Evolutionary conservation across 2,888 invertebrate species (phyloP).

Genomic region (Netelia virgata): DNA sequence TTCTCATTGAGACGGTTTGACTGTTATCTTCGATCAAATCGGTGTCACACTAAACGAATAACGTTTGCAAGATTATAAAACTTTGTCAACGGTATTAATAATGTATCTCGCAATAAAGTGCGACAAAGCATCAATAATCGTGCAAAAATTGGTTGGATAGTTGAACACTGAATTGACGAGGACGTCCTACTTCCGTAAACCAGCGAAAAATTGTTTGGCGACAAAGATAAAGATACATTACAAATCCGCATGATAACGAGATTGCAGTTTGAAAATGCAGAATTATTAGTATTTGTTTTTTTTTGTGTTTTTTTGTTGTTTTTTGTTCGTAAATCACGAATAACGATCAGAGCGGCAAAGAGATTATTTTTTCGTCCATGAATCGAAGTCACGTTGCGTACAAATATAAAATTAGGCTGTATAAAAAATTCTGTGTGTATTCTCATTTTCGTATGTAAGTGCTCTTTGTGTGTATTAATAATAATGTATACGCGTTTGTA

Average conservation of each 20-base stretch:
- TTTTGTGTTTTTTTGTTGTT: conserved; percentile 7
- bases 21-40: conserved; percentile 1
- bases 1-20: not conserved
- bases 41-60: not conserved
- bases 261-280: conserved; percentile 47
- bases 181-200: conserved; percentile 10
- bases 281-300: conserved; percentile 42
- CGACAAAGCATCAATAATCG: not conserved
- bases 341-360: conserved; percentile 74
- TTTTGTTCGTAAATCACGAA: conserved; percentile 55
- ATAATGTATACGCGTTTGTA: conserved; percentile 41
- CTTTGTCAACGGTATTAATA: not conserved
- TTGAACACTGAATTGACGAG: not conserved
- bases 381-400: conserved; percentile 77
- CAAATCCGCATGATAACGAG: conserved; percentile 36
- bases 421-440: conserved; percentile 79
- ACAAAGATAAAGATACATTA: conserved; percentile 35
- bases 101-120: not conserved
- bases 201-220: conserved; percentile 21
- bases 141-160: not conserved
- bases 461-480: conserved; percentile 43
- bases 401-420: conserved; percentile 84
- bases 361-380: conserved; percentile 65
- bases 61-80: not conserved
- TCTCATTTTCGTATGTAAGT: conserved; percentile 51